phyloP scores from a whole-genome alignment of 2,888 invertebrate species.

The Patella caerulea region DNA sequence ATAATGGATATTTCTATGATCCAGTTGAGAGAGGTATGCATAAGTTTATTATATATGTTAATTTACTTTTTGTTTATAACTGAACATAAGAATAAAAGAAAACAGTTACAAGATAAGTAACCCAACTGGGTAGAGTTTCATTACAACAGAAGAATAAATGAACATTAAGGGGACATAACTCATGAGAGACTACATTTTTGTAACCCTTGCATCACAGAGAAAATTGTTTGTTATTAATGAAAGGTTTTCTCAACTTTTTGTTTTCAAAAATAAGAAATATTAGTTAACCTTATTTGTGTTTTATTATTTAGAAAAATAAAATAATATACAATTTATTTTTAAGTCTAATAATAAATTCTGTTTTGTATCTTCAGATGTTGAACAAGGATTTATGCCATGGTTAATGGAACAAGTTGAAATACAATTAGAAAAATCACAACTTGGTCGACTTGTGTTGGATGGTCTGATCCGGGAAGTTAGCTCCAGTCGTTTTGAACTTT shows the following conservation, averaged over 20 bases:
- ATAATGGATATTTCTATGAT: slow-evolving; percentile 78
- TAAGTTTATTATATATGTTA: background rate
- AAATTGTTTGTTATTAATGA: too few species aligned
- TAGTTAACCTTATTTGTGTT: background rate
- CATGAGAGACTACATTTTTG: too few species aligned
- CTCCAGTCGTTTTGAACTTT: slow-evolving; percentile 55
- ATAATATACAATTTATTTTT: background rate
- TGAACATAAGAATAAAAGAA: too few species aligned
- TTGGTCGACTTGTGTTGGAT: slow-evolving; percentile 85
- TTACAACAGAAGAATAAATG: too few species aligned
- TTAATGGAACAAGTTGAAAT: slow-evolving; percentile 84
- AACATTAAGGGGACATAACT: too few species aligned
- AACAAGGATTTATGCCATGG: slow-evolving; percentile 86
- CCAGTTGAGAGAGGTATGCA: slow-evolving; percentile 77
- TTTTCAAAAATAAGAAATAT: background rate
- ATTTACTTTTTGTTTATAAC: too few species aligned
- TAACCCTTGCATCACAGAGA: too few species aligned
- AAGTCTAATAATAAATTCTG: background rate
- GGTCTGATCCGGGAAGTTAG: slow-evolving; percentile 74
- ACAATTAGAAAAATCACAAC: slow-evolving; percentile 85
- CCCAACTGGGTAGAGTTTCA: too few species aligned
- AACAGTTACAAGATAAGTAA: too few species aligned
- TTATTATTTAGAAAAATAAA: background rate
- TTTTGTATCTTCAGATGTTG: slow-evolving; percentile 73
- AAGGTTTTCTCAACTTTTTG: background rate